These are phyloP conservation scores for Cantharis lateralis DNA, from an alignment of 2,888 invertebrate genomes.

Conservation along the genomic window DNA sequence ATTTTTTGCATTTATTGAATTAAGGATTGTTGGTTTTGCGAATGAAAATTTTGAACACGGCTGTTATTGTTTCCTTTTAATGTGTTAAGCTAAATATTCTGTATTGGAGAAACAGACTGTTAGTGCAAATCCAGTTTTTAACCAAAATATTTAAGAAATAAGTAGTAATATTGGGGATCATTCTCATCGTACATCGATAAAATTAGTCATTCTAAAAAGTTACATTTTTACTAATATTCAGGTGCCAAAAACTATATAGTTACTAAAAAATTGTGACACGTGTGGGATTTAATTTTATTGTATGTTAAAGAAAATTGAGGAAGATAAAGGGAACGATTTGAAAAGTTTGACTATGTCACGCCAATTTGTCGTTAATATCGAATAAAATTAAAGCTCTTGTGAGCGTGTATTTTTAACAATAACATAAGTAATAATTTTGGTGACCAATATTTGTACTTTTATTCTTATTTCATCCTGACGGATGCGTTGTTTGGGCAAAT, in stretches of 20 bases:
- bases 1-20: too few relatives aligned
- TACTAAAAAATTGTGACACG: slow-evolving; percentile 44
- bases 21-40: background rate
- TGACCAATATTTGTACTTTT: slow-evolving; percentile 41
- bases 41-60: background rate
- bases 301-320: slow-evolving; percentile 4
- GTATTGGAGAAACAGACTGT: slow-evolving; percentile 1
- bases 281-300: slow-evolving; percentile 12
- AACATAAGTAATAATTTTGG: slow-evolving; percentile 32
- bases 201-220: slow-evolving; percentile 53
- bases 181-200: slow-evolving; percentile 53
- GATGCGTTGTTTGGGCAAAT: slow-evolving; percentile 9
- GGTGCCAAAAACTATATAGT: slow-evolving; percentile 55
- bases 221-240: slow-evolving; percentile 51
- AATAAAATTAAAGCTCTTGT: slow-evolving; percentile 19
- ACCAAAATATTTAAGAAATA: slow-evolving; percentile 26
- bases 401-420: slow-evolving; percentile 20
- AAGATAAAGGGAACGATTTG: background rate
- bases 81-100: background rate
- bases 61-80: background rate
- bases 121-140: slow-evolving; percentile 14
- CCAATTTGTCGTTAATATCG: slow-evolving; percentile 20
- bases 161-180: slow-evolving; percentile 46
- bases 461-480: slow-evolving; percentile 42
- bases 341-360: slow-evolving; percentile 1